Evolutionary conservation across 2,888 invertebrate species (phyloP), one percentile per base, ranked within the genome.

Genomic region (Thecophora atra): DNA sequence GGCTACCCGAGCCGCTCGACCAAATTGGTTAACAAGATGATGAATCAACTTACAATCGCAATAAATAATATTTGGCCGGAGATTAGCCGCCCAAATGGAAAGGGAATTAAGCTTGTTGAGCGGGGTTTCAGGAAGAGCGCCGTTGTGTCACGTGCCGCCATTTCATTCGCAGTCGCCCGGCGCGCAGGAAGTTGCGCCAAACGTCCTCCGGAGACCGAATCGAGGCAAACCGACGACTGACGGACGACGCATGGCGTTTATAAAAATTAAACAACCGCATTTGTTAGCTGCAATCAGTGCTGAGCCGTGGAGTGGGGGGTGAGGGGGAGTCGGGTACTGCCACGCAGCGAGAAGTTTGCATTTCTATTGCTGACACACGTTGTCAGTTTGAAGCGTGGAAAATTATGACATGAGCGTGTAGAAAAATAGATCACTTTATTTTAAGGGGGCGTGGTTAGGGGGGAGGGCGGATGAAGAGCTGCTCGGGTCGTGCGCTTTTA

Each of bases 41-140:
- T 77, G 76, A 77, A 75, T 72, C 73, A 68, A 73, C 77, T 74
- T 74, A 74, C 83, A 82, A 82, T 81, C 82, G 83, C 80, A 76
- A 82, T 82, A 82, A 80, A 83, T 83, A 83, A 80, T 82, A 82
- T 82, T 83, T 82, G 77, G 19, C 63, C 42, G 63, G 21, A 58
- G 70, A 70, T 70, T 70, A 70, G 70, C 70, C 21, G 56, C 21
- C 47, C 30, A 21, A 51, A 62, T 30, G 21, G 54, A 51, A 64
- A 62, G 37, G 54, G 65, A 64, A 51, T 64, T 65, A 60, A 26
- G 72, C 58, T 42, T 44, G 63, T 58, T 60, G 24, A 21, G 64
- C 60, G 15, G 19, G 47, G 24, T 52, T 21, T 56, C 15, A 13
- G 54, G 37, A 13, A 11, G 66, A 64, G 28, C 26, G 47, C 1